Base-by-base conservation (phyloP, 2,888 invertebrate genomes). In the Agonum fuliginosum region DNA sequence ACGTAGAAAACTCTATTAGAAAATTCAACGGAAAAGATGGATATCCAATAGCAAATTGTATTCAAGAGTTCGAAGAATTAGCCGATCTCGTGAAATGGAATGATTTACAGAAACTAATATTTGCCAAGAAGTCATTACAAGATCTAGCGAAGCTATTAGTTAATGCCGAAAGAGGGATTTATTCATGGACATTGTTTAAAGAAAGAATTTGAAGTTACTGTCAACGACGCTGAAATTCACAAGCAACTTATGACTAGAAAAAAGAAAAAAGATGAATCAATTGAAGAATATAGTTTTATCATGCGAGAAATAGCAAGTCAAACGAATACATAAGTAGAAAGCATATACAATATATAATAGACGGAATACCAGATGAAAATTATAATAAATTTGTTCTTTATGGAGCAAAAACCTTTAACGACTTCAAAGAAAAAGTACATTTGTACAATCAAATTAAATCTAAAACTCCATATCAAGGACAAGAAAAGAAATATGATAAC, bases 251-350 rank as follows among this genome's bases (percentile, higher is more conserved):
- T 69, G 6, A 65, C 80, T 1, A 54, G 81, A 1, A 83, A 80
- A 17, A 84, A 82, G 79, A 81, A 81, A 17, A 80, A 76, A 22
- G 79, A 81, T 6, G 84, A 85, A 79, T 82, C 81, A 2, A 80
- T 81, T 2, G 83, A 84, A 78, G 83, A 86, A 41, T 86, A 85
- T 76, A 83, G 84, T 41, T 76, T 84, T 1, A 46, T 54, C n/a
- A 85, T 85, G 84, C 83, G 83, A 75, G 84, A 86, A 79, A 77
- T 84, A 10, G 80, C 77, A 19, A 80, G 73, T 58, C 37, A 78
- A 43, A 78, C 62, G 1, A 71, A 75, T 22, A n/a, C n/a, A n/a
- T n/a, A n/a, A n/a, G 46, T 81, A 12, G 80, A 79, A 78, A 6
- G 5, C 8, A 80, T 3, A 78, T 80, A 4, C 79, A 81, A 46